Evolutionary conservation across 2,797 vertebrate genomes (phyloP), one percentile per base, ranked within the genome.

Genomic region (Gallinago solitaria): DNA sequence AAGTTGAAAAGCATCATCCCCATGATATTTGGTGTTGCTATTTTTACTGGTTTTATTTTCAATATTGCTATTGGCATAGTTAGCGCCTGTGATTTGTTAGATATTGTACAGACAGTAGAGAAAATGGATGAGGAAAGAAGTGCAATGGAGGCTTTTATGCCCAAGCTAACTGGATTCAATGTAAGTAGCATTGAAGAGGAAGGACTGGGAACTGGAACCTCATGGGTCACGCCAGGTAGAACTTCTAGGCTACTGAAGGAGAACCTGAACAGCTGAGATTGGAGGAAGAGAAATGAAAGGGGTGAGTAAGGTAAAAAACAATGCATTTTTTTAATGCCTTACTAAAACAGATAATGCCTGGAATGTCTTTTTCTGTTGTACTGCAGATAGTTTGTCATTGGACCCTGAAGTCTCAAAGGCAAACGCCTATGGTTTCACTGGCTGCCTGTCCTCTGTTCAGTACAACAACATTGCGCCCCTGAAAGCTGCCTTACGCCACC

Each of bases 371-470:
- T 79, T 63, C 39, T 71, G 37, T 82, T 95, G 23, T 43, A 30
- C 85, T 97, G 59, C 90, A 99, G 99, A 99, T 45, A 97, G 84
- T 95, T 97, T 98, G 67, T 94, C 94, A 24, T 94, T 98, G 85
- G 98, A 98, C 54, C 96, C 98, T 59, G 99, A 99, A 70, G 98
- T 99, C 50, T 95, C 95, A 41, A 98, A 97, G 74, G 99, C 98
- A 2, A 99, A 99, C 24, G 93, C 94, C 2, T 95, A 98, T 56
- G 99, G 99, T n/a, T 99, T 99, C 95, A 69, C 98, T 10, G 99
- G 99, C 69, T 99, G 99, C 96, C 98, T 99, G 45, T 99, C 99
- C 41, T 99, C 99, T 4, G 99, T 99, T 15, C 99, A 99, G 94
- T 99, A 99, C 97, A 99, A 99, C 64, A 98, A 99, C 4, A 94